Base-by-base conservation (phyloP, 2,113 vertebrate genomes). In the Triplophysa siluroides region DNA sequence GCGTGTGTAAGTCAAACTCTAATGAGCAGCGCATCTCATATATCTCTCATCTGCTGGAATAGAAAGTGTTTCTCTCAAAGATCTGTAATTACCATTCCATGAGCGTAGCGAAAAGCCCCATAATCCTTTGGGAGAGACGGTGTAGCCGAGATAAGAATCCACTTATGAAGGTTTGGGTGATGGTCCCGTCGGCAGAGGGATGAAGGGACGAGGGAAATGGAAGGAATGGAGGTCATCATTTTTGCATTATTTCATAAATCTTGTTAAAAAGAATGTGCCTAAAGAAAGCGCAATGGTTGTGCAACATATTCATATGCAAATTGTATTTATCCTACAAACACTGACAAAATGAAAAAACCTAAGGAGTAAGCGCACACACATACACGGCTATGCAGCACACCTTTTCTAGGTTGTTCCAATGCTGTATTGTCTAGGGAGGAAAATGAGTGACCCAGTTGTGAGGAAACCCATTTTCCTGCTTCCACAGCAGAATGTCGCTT, bases 361-460 rank as follows among this genome's bases (percentile, higher is more conserved):
- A n/a, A 23, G 26, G 79, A 21, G 29, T 26, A 77, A 43, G 24
- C 74, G 56, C 71, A 23, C 60, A 21, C 58, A 66, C 43, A 12
- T 12, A 45, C 9, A 45, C 43, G 2, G 11, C 5, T 2, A 45
- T 45, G 10, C 78, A 81, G 69, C 18, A 43, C 61, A 72, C 68
- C 76, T 66, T 81, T 81, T 76, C 72, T 64, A 70, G 54, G 77
- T 74, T 83, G 41, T 63, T 76, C 76, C 71, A 72, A 13, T 41
- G 66, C 65, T 73, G 58, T 76, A 76, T 78, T 84, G 82, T 85
- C 82, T 78, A 63, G 56, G 81, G 80, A 81, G 75, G 77, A 87
- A 83, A 85, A 82, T 82, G 81, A 85, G 81, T 91, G 92, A 92
- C 92, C 90, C 89, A 92, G 87, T 92, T 93, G 88, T 88, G 87